A percentile compares a stretch with the other conserved stretches of the same genome.
phyloP scores from a whole-genome alignment of 2,113 vertebrate species.

The Corydoras maculifer region DNA sequence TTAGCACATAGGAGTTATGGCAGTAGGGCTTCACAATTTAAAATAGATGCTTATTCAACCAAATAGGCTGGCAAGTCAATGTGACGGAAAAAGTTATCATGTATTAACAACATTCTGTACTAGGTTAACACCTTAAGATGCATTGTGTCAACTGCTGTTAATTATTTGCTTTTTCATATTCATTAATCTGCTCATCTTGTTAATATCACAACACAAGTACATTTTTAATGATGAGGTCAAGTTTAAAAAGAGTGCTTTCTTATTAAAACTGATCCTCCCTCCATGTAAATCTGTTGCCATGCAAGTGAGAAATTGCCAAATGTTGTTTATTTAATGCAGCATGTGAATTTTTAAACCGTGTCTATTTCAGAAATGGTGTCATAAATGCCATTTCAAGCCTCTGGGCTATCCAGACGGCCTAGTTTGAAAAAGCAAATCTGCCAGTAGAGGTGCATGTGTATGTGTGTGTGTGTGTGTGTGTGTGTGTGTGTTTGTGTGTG shows the following conservation, averaged over 20 bases:
- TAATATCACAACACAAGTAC: not conserved
- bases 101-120: no score
- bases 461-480: slow-evolving; percentile 30
- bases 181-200: no score
- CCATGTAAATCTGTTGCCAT: not conserved
- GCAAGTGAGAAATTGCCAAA: slow-evolving; percentile 1
- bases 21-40: not conserved
- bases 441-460: slow-evolving; percentile 20
- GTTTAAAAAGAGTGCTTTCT: not conserved
- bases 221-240: not conserved
- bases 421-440: slow-evolving; percentile 15
- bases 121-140: no score
- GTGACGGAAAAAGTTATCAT: not conserved
- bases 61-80: not conserved
- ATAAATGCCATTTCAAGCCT: slow-evolving; percentile 31
- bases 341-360: slow-evolving; percentile 41
- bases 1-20: slow-evolving; percentile 13
- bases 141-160: not conserved
- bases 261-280: no score
- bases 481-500: slow-evolving; percentile 29
- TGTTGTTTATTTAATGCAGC: slow-evolving; percentile 31
- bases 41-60: not conserved
- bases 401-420: slow-evolving; percentile 30
- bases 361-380: slow-evolving; percentile 47
- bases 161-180: not conserved